A percentile compares a stretch with the other conserved stretches of the same genome.
Conservation (phyloP, 2,888 invertebrate genomes). For the Dryobotodes eremita region DNA sequence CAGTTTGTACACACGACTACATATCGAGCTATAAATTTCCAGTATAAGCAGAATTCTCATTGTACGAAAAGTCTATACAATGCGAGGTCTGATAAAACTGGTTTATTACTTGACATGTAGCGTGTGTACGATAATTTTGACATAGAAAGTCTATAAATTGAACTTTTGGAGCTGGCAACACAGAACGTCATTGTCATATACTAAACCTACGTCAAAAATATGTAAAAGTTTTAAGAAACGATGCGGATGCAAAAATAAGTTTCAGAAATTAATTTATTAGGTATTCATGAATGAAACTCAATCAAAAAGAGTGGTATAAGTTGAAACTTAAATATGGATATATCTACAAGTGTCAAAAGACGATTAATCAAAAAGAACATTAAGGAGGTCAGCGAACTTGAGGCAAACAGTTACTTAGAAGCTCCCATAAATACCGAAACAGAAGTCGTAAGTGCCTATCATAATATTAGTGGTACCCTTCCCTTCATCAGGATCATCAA, state of each 20-base stretch:
- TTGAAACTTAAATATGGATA: constrained; percentile 69
- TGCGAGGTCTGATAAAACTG: no score
- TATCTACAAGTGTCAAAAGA: constrained; percentile 69
- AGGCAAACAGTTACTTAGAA: constrained; percentile 72
- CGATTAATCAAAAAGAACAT: constrained; percentile 72
- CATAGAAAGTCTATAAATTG: no score
- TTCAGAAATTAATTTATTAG: not conserved
- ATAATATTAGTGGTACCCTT: not conserved
- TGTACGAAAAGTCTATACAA: no score
- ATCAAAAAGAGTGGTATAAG: not conserved
- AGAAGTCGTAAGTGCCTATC: constrained; percentile 74
- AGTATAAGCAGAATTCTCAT: no score
- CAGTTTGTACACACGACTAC: no score
- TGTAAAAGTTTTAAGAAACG: not conserved
- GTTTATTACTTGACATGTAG: no score
- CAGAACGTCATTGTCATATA: no score
- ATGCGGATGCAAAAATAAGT: not conserved
- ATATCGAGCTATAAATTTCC: no score
- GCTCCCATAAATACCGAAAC: constrained; percentile 68
- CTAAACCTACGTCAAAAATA: no score
- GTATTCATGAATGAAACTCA: constrained; percentile 20
- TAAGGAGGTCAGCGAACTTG: constrained; percentile 83
- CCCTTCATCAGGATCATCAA: not conserved
- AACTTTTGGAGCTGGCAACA: no score
- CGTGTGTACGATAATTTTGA: no score